phyloP scores from a whole-genome alignment of 2,797 vertebrate species.

The Serranus cabrilla region DNA sequence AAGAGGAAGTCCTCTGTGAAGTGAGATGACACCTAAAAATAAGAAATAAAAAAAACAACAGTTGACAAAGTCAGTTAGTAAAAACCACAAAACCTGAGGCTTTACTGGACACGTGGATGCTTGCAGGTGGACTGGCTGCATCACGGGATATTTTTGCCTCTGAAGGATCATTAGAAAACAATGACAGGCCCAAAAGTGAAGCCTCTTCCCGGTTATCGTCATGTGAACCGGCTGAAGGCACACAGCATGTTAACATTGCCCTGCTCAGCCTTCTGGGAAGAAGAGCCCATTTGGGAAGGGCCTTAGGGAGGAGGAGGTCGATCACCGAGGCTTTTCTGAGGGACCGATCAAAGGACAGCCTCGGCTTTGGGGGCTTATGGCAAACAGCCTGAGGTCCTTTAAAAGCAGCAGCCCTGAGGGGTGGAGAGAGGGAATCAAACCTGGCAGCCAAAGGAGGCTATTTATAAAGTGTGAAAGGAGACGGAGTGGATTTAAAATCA shows the following conservation, averaged over 20 bases:
- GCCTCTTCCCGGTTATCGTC: conserved; percentile 24
- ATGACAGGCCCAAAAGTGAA: conserved; percentile 10
- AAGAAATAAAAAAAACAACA: conserved; percentile 3
- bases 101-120: neutral
- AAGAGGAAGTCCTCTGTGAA: conserved; percentile 94
- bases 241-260: conserved; percentile 51
- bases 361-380: conserved; percentile 69
- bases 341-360: conserved; percentile 74
- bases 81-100: neutral
- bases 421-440: conserved; percentile 60
- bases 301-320: conserved; percentile 57
- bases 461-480: conserved; percentile 80
- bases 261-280: conserved; percentile 65
- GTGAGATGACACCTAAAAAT: conserved; percentile 89
- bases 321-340: conserved; percentile 65
- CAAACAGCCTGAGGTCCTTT: conserved; percentile 72
- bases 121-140: neutral
- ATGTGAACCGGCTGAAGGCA: conserved; percentile 41
- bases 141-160: conserved; percentile 18
- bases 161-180: conserved; percentile 41
- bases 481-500: conserved; percentile 78
- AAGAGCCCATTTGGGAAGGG: conserved; percentile 55
- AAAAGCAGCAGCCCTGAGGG: conserved; percentile 63
- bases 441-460: conserved; percentile 71
- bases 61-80: neutral